Percentiles rank a stretch among this genome's conserved stretches.
Conservation (phyloP, 2,888 invertebrate species). For the Eurois occulta region DNA sequence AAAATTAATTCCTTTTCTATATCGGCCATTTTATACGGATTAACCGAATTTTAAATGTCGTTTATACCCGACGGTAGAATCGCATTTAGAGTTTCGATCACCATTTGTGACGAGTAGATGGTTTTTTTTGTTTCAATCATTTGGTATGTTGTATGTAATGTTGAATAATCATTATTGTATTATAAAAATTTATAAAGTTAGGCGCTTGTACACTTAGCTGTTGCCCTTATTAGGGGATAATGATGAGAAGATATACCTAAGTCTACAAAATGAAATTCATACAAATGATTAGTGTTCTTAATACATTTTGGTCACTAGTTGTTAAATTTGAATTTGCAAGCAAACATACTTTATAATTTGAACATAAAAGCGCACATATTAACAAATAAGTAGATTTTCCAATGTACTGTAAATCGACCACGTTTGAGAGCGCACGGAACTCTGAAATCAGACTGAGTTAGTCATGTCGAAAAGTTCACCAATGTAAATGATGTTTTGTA, state of each 20-base stretch:
- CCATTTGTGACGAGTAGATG: conserved; percentile 76
- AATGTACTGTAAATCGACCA: conserved; percentile 71
- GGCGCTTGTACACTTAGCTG: conserved; percentile 78
- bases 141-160: conserved; percentile 80
- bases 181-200: conserved; percentile 75
- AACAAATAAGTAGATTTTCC: conserved; percentile 79
- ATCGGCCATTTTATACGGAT: conserved; percentile 87
- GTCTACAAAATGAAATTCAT: conserved; percentile 67
- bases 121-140: conserved; percentile 79
- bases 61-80: conserved; percentile 79
- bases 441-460: conserved; percentile 44
- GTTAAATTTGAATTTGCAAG: conserved; percentile 75
- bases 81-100: conserved; percentile 81
- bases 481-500: conserved; percentile 66
- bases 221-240: conserved; percentile 76
- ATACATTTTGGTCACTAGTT: conserved; percentile 77
- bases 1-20: conserved; percentile 80
- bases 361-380: conserved; percentile 85
- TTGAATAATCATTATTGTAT: conserved; percentile 78
- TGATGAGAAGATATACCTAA: conserved; percentile 60
- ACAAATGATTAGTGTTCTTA: conserved; percentile 58
- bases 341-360: conserved; percentile 83
- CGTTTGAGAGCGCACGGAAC: conserved; percentile 59
- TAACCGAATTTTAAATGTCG: conserved; percentile 83
- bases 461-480: conserved; percentile 63